Evolutionary conservation across 2,888 invertebrate species (phyloP), one percentile per base, ranked within the genome.

Genomic region (Laothoe populi): DNA sequence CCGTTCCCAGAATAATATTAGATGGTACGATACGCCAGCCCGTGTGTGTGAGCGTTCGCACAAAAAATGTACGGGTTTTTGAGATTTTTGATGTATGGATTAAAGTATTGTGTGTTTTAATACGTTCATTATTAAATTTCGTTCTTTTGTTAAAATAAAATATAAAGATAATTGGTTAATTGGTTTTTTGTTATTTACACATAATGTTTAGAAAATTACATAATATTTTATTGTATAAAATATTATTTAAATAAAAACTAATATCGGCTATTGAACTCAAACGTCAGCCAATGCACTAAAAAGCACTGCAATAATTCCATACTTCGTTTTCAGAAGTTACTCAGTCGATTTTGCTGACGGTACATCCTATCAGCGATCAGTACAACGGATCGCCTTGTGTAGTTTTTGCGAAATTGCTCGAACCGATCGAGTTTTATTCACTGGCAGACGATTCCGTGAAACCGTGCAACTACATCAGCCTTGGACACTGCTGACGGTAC

Each of bases 1-100:
- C 88, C 91, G 92, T 93, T 93, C 93, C 92, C 93, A 93, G 93
- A 93, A 93, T 93, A 93, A 93, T 93, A 93, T 93, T 93, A 93
- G 93, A 93, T 93, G 83, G 86, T 68, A 77, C 83, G 92, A 92
- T 92, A 92, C 84, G 86, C 77, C 77, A 69, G 73, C 66, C 81
- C 80, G 87, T 85, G 86, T 87, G 86, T 87, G 86, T 83, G 86
- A 84, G 73, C 71, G 84, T 71, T 64, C 65, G 88, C 86, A 90
- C 66, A 82, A 72, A 75, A 77, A 71, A 65, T 35, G 53, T 35
- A 44, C 8, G 44, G 19, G 26, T 49, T 49, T 49, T 26, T 26
- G 26, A 24, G 8, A 26, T 48, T n/a, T 26, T 24, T 26, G n/a
- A 49, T 8, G 13, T 26, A 0, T 26, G 7, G n/a, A 0, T 8